A percentile compares a stretch with the other conserved stretches of the same genome.
Evolutionary conservation across 2,888 invertebrate species (phyloP).

Genomic region (Andrena marginata): DNA sequence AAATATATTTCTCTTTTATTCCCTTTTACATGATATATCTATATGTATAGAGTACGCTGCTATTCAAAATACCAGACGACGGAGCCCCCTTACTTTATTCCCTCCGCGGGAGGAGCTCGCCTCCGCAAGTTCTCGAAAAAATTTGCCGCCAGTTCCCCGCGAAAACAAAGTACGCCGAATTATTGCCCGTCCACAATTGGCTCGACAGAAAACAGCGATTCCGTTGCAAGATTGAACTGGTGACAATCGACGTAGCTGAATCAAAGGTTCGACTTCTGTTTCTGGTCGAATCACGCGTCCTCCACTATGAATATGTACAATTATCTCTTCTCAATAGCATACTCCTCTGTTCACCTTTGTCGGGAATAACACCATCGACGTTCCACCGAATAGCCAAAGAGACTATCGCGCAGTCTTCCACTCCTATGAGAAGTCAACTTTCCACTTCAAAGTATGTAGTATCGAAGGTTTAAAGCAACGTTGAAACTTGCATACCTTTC

Average conservation of each 20-base stretch:
- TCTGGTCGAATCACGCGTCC: background rate
- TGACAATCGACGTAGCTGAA: conserved; percentile 14
- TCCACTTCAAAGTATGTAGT: conserved; percentile 70
- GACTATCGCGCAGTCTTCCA: conserved; percentile 71
- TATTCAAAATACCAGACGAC: conserved; percentile 68
- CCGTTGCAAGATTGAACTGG: conserved; percentile 66
- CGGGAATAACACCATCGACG: conserved; percentile 70
- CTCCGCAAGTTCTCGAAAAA: conserved; percentile 56
- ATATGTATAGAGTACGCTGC: conserved; percentile 68
- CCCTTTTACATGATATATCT: too few species aligned
- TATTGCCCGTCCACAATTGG: conserved; percentile 74
- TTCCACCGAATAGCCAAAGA: conserved; percentile 71
- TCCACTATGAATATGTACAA: too few species aligned
- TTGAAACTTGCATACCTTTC: background rate
- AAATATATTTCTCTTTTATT: too few species aligned
- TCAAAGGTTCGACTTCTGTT: conserved; percentile 14
- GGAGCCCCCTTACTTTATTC: conserved; percentile 67
- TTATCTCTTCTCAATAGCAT: conserved; percentile 25
- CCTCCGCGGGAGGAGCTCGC: conserved; percentile 69
- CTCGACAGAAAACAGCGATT: conserved; percentile 68
- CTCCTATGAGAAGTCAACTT: conserved; percentile 70
- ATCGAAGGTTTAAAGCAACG: background rate
- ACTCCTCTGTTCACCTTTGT: conserved; percentile 63
- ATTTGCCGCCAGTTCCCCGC: conserved; percentile 74
- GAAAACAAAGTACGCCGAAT: conserved; percentile 74